Evolutionary conservation across 2,888 invertebrate species (phyloP).

Genomic region (Chloromyia formosa): DNA sequence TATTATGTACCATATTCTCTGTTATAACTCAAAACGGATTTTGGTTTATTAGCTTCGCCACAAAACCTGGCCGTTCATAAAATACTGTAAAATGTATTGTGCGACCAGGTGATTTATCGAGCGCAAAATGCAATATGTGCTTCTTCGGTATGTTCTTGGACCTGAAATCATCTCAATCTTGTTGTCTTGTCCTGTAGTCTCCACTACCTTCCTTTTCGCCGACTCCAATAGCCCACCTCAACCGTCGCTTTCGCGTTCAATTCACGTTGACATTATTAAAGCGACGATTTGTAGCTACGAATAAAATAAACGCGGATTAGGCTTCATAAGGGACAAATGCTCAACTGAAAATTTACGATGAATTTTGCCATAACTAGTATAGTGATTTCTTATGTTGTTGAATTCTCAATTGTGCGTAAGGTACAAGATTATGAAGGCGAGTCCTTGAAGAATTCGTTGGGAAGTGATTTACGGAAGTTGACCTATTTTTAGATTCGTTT

Average conservation of each 20-base stretch:
- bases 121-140: conserved; percentile 63
- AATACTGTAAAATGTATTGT: conserved; percentile 52
- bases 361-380: conserved; percentile 17
- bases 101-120: conserved; percentile 60
- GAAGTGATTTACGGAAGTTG: not conserved
- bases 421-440: not conserved
- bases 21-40: conserved; percentile 64
- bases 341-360: conserved; percentile 53
- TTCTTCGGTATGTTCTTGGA: conserved; percentile 33
- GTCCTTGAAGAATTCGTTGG: not conserved
- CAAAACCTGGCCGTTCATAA: conserved; percentile 51
- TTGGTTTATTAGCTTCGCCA: conserved; percentile 60
- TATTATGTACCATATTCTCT: not conserved
- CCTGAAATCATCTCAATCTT: conserved; percentile 30
- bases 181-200: not conserved
- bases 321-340: conserved; percentile 64
- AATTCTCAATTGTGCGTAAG: not conserved
- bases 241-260: conserved; percentile 53
- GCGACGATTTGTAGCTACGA: conserved; percentile 64
- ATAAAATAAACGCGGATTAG: conserved; percentile 65
- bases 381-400: not conserved
- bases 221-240: no score
- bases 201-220: no score
- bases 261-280: conserved; percentile 64
- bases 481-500: no score